phyloP scores from a whole-genome alignment of 2,113 vertebrate genomes.

The Ploceus nigricollis region DNA sequence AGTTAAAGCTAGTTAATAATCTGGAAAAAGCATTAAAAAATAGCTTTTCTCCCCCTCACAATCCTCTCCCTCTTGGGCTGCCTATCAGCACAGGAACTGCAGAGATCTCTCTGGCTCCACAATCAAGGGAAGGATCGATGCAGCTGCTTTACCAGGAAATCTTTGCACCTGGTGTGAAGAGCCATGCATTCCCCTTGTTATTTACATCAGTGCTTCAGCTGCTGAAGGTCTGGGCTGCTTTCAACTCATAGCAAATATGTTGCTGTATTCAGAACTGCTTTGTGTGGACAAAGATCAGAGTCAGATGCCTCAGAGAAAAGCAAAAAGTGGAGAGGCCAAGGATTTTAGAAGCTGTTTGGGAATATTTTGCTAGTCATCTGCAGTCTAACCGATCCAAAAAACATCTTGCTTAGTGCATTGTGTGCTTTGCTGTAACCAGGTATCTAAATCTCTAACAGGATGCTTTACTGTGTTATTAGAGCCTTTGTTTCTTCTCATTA shows the following conservation, averaged over 20 bases:
- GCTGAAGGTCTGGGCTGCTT: neutral
- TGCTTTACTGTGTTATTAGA: neutral
- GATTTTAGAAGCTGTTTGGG: neutral
- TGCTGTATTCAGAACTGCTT: neutral
- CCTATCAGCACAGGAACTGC: neutral
- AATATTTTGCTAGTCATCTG: neutral
- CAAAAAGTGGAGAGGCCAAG: neutral
- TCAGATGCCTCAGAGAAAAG: neutral
- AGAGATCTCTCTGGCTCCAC: neutral
- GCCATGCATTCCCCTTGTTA: neutral
- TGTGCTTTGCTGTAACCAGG: neutral
- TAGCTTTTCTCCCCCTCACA: rapidly evolving
- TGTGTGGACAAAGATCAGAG: neutral
- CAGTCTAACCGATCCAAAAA: neutral
- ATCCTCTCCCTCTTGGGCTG: neutral
- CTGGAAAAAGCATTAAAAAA: neutral
- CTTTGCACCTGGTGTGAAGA: neutral
- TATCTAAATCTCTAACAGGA: neutral
- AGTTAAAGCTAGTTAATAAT: neutral
- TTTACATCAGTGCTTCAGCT: neutral
- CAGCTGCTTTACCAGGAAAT: neutral
- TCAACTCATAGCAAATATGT: neutral
- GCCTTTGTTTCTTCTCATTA: neutral
- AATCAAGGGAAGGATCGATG: neutral
- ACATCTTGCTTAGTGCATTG: neutral